Evolutionary conservation across 2,888 invertebrate genomes (phyloP).

Genomic region (Rotaria socialis): DNA sequence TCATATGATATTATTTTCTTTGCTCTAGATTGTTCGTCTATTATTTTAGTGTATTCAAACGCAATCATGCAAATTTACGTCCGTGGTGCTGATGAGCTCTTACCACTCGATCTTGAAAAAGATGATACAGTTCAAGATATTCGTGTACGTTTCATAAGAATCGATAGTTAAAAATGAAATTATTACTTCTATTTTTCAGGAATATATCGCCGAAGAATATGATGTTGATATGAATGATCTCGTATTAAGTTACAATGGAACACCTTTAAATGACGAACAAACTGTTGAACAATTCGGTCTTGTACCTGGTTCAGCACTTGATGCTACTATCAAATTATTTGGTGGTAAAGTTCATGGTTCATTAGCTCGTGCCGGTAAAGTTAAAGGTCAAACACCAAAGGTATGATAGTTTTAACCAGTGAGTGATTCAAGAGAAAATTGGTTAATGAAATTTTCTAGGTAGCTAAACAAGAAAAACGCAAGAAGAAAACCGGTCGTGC

Average conservation of each 20-base stretch:
- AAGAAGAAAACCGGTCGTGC: slow-evolving; percentile 98
- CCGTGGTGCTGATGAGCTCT: slow-evolving; percentile 5
- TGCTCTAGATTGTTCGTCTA: neutral
- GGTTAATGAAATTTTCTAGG: slow-evolving; percentile 59
- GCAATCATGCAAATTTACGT: slow-evolving; percentile 18
- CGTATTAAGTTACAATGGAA: slow-evolving; percentile 37
- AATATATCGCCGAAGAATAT: slow-evolving; percentile 39
- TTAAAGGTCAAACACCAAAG: slow-evolving; percentile 98
- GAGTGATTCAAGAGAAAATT: neutral
- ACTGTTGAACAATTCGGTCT: slow-evolving; percentile 36
- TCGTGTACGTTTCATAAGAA: neutral
- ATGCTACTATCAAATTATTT: slow-evolving; percentile 39
- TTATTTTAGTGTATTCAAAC: neutral
- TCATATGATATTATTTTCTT: neutral
- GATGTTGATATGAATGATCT: slow-evolving; percentile 34
- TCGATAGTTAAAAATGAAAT: neutral
- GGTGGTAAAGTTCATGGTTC: slow-evolving; percentile 94
- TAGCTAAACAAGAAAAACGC: slow-evolving; percentile 89
- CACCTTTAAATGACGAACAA: slow-evolving; percentile 45
- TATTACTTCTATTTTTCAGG: neutral
- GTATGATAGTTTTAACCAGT: slow-evolving; percentile 53
- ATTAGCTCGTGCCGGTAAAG: slow-evolving; percentile 98
- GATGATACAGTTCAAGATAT: neutral
- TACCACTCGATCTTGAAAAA: slow-evolving; percentile 31
- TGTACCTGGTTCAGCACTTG: slow-evolving; percentile 37